Base-by-base conservation (phyloP, 92 coral and sea anemone genomes). In the Umimayanthus chanpuru region DNA sequence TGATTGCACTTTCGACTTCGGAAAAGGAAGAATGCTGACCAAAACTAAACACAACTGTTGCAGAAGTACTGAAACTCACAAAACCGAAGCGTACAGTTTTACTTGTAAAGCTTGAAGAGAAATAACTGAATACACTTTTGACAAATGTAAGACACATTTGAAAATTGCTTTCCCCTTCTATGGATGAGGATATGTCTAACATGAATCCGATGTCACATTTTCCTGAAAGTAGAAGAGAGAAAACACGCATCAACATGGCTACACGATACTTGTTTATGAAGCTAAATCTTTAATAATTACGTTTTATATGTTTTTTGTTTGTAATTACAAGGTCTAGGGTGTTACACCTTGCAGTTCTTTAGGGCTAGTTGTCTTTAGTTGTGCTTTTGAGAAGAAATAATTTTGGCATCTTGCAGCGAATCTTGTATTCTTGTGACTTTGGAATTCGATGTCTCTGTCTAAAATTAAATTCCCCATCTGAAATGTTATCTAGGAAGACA, bases 121-220 rank as follows among this genome's bases (percentile, higher is more conserved):
- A 86, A 38, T 55, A 75, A 18, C 89, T 58, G 80, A 86, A 86
- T 21, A 86, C 81, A n/a, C 73, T 77, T 36, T 86, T 86, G 1
- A 86, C 82, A 16, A 86, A 86, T 12, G 82, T 77, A 18, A 86
- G 81, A 55, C 89, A 86, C 89, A 75, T 75, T n/a, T 86, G 49
- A 80, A 86, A 86, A 30, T 76, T 86, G 53, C 82, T 64, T 86
- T 86, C 73, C 29, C 89, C 89, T 56, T 64, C 82, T 36, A 75
- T 50, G 0, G 81, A 38, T 16, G 89, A 75, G n/a, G 89, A 86
- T 40, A 77, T 77, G 41, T 86, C 89, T 23, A 86, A 64, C 73
- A 86, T 50, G 43, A 86, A 75, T 25, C 81, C 89, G 26, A 86
- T 56, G n/a, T 86, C 73, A 38, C 89, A 86, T 29, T 71, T 68